Evolutionary conservation across 1,140 invertebrate species (phyloP), one percentile per base, ranked within the genome.

Genomic region (Pissodes strobi): DNA sequence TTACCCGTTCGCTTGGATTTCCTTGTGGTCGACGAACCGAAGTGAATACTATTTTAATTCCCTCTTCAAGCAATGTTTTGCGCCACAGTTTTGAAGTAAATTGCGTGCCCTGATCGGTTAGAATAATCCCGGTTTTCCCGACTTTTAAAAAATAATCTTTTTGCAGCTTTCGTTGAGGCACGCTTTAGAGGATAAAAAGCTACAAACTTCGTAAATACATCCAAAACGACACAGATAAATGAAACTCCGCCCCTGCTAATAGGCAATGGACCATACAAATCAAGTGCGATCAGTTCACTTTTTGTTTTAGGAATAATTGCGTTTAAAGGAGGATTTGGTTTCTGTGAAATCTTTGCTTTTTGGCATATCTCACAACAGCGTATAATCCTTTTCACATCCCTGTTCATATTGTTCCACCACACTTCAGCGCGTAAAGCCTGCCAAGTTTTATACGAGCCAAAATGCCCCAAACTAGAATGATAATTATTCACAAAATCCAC

Each of bases 201-300:
- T n/a, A n/a, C n/a, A n/a, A n/a, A n/a, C n/a, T n/a, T n/a, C n/a
- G n/a, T n/a, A n/a, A n/a, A n/a, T n/a, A n/a, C n/a, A n/a, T n/a
- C n/a, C n/a, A n/a, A n/a, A n/a, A n/a, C n/a, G n/a, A n/a, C n/a
- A n/a, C 25, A 58, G 4, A 78, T 68, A 48, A 72, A 73, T 6
- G 18, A 60, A 6, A 49, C 19, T 1, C 73, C 72, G 15, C 64
- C 69, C 10, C 46, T 62, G 0, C 67, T 56, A 10, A 21, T 58
- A 8, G 72, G 70, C n/a, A 76, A 37, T 5, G 73, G 73, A 10
- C 74, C 74, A 61, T 64, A 74, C 39, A 68, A 70, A 57, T 78
- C 72, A 0, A 70, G 52, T 41, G 72, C 70, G 1, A 77, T 49
- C 8, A 75, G 22, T 12, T 77, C 73, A 1, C 64, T 61, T 10